These are phyloP conservation scores for Xanthia togata DNA, from an alignment of 2,888 invertebrate genomes.

Conservation along the genomic window DNA sequence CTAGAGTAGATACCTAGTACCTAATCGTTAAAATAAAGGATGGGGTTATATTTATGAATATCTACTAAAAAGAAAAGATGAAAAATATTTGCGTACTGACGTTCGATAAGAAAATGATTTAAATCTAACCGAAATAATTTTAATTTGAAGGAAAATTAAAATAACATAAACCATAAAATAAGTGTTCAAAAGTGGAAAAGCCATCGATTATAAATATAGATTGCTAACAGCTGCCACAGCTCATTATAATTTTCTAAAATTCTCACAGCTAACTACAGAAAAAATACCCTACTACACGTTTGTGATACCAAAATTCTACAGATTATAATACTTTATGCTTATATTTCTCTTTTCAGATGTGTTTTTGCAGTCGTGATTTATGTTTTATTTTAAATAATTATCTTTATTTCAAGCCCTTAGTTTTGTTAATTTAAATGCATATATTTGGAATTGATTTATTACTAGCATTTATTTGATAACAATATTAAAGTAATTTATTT, in stretches of 20 bases:
- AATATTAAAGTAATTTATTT: no score
- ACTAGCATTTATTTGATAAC: no score
- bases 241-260: background rate
- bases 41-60: background rate
- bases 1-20: background rate
- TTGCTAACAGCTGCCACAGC: background rate
- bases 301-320: no score
- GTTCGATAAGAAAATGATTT: background rate
- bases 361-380: no score
- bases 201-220: background rate
- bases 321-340: no score
- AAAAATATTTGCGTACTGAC: background rate
- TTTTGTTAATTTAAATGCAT: no score
- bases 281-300: no score
- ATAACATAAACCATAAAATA: background rate
- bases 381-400: no score
- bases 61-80: background rate
- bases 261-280: no score
- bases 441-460: no score
- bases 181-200: background rate
- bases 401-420: no score
- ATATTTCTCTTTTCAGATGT: no score
- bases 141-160: background rate
- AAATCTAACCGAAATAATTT: background rate
- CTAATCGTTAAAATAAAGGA: background rate